phyloP scores from a whole-genome alignment of 2,113 vertebrate species.

The Sus scrofa region T2T-Sscrofa CM000822.6:24893001-24893500 shows the following conservation, averaged over 20 bases:
- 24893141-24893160: neutral
- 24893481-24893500: neutral
- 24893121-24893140: neutral
- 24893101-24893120: no score
- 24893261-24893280: neutral
- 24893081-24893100: neutral
- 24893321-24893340: neutral
- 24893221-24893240: neutral
- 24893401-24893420: neutral
- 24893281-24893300: neutral
- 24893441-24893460: neutral
- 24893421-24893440: neutral
- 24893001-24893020: neutral
- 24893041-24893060: no score
- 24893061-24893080: neutral
- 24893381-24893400: neutral
- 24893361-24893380: neutral
- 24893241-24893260: neutral
- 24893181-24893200: neutral
- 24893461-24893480: neutral
- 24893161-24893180: neutral
- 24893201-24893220: neutral
- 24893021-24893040: neutral
- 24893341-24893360: neutral
- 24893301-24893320: neutral